phyloP scores from a whole-genome alignment of 1,140 invertebrate genomes.

The Philopotamus ludificatus region DNA sequence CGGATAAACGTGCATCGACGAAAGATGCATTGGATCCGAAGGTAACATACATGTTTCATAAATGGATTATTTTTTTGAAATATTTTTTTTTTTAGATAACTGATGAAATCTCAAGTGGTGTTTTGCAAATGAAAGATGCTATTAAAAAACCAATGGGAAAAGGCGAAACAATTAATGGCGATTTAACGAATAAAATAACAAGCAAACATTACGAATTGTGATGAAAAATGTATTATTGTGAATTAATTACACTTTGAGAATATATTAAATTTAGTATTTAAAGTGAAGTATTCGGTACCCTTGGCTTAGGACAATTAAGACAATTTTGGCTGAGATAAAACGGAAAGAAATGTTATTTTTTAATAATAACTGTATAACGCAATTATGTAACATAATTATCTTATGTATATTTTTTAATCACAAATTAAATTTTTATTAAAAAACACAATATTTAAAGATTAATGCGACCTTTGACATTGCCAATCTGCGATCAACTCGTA shows the following conservation, averaged over 20 bases:
- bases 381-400: too few relatives aligned
- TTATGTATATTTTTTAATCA: too few relatives aligned
- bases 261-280: background rate
- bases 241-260: background rate
- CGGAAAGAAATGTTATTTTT: too few relatives aligned
- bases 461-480: too few relatives aligned
- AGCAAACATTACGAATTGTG: constrained; percentile 73
- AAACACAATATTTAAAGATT: too few relatives aligned
- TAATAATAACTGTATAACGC: too few relatives aligned
- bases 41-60: constrained; percentile 43
- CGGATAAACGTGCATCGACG: constrained; percentile 71
- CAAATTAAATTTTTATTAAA: too few relatives aligned
- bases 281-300: background rate
- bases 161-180: constrained; percentile 82
- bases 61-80: too few relatives aligned
- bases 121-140: constrained; percentile 65
- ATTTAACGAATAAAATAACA: constrained; percentile 77
- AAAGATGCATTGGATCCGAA: constrained; percentile 60
- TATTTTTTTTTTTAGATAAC: background rate
- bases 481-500: too few relatives aligned
- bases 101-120: constrained; percentile 61
- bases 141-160: constrained; percentile 81
- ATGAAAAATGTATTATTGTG: constrained; percentile 32
- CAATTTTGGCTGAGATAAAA: too few relatives aligned
- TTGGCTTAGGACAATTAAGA: too few relatives aligned